phyloP scores from a whole-genome alignment of 2,888 invertebrate genomes.

The Erebia palarica region DNA sequence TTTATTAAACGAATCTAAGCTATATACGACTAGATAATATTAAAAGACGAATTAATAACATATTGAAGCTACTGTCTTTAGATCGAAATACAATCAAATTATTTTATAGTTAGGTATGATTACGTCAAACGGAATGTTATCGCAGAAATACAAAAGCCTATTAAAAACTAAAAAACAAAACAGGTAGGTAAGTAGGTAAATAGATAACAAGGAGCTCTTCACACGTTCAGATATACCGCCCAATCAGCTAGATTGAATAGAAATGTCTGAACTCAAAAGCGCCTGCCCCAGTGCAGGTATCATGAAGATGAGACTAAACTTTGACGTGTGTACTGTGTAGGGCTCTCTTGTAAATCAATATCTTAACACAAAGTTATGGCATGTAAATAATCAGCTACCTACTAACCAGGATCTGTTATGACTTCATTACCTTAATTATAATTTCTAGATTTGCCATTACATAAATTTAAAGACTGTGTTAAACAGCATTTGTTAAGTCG shows the following conservation, averaged over 20 bases:
- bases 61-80: constrained; percentile 32
- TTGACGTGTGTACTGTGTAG: not conserved
- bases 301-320: too few species aligned
- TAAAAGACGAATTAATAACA: constrained; percentile 43
- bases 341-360: not conserved
- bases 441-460: too few species aligned
- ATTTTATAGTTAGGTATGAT: not conserved
- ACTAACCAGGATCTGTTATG: too few species aligned
- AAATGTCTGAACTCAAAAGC: not conserved
- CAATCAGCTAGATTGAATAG: not conserved
- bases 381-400: too few species aligned
- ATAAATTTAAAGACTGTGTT: too few species aligned
- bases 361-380: too few species aligned
- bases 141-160: constrained; percentile 16
- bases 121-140: constrained; percentile 36
- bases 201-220: not conserved
- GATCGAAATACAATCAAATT: constrained; percentile 16
- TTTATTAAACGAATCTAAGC: constrained; percentile 41
- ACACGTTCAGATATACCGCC: not conserved
- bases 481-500: too few species aligned
- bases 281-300: too few species aligned
- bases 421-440: too few species aligned
- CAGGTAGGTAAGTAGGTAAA: constrained; percentile 8
- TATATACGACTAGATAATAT: constrained; percentile 50
- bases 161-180: constrained; percentile 20